Evolutionary conservation across 2,797 vertebrate genomes (phyloP), one percentile per base, ranked within the genome.

Genomic region (Decapterus maruadsi): DNA sequence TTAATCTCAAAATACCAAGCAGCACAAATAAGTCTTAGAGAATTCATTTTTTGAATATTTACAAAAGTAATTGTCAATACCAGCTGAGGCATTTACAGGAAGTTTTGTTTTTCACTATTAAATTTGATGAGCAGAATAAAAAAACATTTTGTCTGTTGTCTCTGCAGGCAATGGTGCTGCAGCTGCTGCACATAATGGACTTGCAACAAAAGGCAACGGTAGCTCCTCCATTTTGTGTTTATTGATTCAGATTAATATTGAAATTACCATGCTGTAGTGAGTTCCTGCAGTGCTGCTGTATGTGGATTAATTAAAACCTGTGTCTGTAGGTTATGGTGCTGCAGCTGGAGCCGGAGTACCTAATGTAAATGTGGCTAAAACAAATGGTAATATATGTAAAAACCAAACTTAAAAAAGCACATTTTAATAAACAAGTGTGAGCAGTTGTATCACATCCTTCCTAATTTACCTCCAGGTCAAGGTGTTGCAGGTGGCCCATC

Each of bases 131-230:
- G 43, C 43, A 45, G 26, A 56, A 19, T 38, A 19, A 1, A 2
- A 36, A 13, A 31, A 40, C 8, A 2, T 29, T 22, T 60, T 42
- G 1, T 29, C 19, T 73, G 20, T 63, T 69, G 1, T 57, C 2
- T 69, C 10, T 72, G 42, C 1, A 86, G 87, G 81, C 55, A 68
- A 84, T 3, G 68, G 56, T 2, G 72, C 46, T 72, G 57, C 71
- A 77, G 75, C 62, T 40, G 63, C 43, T 65, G 51, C 54, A 56
- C 45, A 70, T 6, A 78, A 74, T 62, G 82, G 82, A 69, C 38
- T 13, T 29, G 51, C 61, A 76, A 76, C 60, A 65, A 84, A 89
- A 65, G 75, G 82, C 43, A 87, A 83, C 0, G 79, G 84, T 9
- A 29, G 7, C 6, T 64, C 14, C 17, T 36, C 13, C 12, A 62